These are phyloP conservation scores for Unio pictorum DNA, from an alignment of 2,888 invertebrate species.

Conservation along the genomic window DNA sequence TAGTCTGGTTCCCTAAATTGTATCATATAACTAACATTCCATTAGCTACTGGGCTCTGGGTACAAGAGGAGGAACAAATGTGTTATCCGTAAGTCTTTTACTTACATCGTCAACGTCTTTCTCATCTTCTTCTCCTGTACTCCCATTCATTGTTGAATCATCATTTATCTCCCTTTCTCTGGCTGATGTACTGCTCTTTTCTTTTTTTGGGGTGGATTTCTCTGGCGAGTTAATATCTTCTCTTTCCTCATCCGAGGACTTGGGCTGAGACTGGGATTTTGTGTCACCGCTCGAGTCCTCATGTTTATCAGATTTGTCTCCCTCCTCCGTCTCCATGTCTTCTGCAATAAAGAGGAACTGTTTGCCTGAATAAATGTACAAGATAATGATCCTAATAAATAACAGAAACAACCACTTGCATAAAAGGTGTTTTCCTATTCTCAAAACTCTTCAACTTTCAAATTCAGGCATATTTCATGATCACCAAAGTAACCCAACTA, in stretches of 20 bases:
- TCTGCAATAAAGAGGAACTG: constrained; percentile 12
- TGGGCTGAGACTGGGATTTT: constrained; percentile 6
- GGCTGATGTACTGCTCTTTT: background rate
- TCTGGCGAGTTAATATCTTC: constrained; percentile 9
- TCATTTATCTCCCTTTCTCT: constrained; percentile 25
- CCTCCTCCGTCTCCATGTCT: constrained; percentile 52
- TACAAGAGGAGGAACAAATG: background rate
- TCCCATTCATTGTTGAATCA: constrained; percentile 73
- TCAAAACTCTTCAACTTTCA: no score
- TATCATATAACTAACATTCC: background rate
- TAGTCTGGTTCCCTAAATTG: no score
- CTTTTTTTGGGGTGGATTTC: constrained; percentile 5
- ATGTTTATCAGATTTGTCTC: constrained; percentile 18
- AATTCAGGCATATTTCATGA: no score
- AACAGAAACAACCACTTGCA: no score
- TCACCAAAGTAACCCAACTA: no score
- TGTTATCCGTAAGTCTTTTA: background rate
- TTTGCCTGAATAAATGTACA: no score
- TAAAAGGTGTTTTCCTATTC: no score
- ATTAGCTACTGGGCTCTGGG: background rate
- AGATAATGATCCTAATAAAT: no score
- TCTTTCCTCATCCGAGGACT: constrained; percentile 7
- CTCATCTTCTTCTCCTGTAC: constrained; percentile 25
- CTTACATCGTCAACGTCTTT: constrained; percentile 42
- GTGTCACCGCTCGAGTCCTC: constrained; percentile 5